Percentiles rank a stretch among this genome's conserved stretches.
Conservation (phyloP, 1,140 invertebrate genomes). For the Drosophila pandora region DNA sequence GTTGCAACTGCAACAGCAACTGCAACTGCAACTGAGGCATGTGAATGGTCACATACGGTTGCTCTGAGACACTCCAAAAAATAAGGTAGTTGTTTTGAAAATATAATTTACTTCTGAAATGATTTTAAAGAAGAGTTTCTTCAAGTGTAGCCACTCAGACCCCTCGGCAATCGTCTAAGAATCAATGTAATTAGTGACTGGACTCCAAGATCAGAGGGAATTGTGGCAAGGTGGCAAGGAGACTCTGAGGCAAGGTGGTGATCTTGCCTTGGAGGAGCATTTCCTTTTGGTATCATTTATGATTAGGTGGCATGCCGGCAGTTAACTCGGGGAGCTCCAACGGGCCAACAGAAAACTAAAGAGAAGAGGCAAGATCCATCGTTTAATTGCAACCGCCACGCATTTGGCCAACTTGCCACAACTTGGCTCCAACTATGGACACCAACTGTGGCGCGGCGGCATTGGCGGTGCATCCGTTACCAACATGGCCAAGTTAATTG, state of each 20-base stretch:
- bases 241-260: slow-evolving; percentile 30
- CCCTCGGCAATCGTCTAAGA: slow-evolving; percentile 72
- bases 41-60: slow-evolving; percentile 29
- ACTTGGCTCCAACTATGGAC: slow-evolving; percentile 33
- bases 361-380: slow-evolving; percentile 44
- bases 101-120: neutral
- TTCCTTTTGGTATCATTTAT: slow-evolving; percentile 81
- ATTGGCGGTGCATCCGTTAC: slow-evolving; percentile 67
- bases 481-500: slow-evolving; percentile 80
- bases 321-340: slow-evolving; percentile 47
- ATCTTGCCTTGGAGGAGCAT: slow-evolving; percentile 62
- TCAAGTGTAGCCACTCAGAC: slow-evolving; percentile 6
- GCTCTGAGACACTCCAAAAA: slow-evolving; percentile 4
- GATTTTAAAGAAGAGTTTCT: slow-evolving; percentile 1
- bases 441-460: slow-evolving; percentile 4
- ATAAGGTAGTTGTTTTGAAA: neutral
- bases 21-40: slow-evolving; percentile 40
- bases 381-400: slow-evolving; percentile 71
- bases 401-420: slow-evolving; percentile 47
- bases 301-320: slow-evolving; percentile 80
- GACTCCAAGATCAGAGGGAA: slow-evolving; percentile 24
- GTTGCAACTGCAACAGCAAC: slow-evolving; percentile 25
- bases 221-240: slow-evolving; percentile 38
- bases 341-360: neutral
- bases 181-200: slow-evolving; percentile 77